phyloP scores from a whole-genome alignment of 2,797 vertebrate species.

The Dromococcyx pavoninus region DNA sequence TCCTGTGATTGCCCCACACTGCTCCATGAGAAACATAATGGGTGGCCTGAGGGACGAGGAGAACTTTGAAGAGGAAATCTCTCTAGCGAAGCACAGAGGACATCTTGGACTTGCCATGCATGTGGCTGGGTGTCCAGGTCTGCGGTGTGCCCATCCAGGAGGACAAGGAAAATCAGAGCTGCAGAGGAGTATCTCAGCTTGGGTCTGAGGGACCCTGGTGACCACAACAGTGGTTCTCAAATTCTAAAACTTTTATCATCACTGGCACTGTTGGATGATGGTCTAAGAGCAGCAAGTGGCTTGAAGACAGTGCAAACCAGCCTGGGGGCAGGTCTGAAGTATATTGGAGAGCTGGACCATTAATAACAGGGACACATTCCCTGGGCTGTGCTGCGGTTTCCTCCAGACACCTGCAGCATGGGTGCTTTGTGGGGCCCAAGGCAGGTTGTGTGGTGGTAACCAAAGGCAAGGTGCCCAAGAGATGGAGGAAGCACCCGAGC shows the following conservation, averaged over 20 bases:
- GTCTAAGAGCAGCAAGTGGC: not conserved
- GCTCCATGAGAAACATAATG: not conserved
- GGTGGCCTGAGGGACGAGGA: not conserved
- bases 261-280: not conserved
- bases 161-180: not conserved
- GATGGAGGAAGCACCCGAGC: accelerated
- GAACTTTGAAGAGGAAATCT: not conserved
- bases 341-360: accelerated
- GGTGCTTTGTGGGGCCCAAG: accelerated
- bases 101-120: not conserved
- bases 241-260: not conserved
- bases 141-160: not conserved
- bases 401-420: not conserved
- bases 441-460: too few species aligned
- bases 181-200: not conserved
- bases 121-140: not conserved
- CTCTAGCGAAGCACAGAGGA: not conserved
- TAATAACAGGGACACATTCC: not conserved
- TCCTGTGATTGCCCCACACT: not conserved
- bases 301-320: not conserved
- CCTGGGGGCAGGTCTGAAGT: not conserved
- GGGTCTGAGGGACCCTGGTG: not conserved
- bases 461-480: not conserved
- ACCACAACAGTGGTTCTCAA: not conserved
- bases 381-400: not conserved